phyloP scores from a whole-genome alignment of 2,797 vertebrate species.

The Antennarius maculatus region DNA sequence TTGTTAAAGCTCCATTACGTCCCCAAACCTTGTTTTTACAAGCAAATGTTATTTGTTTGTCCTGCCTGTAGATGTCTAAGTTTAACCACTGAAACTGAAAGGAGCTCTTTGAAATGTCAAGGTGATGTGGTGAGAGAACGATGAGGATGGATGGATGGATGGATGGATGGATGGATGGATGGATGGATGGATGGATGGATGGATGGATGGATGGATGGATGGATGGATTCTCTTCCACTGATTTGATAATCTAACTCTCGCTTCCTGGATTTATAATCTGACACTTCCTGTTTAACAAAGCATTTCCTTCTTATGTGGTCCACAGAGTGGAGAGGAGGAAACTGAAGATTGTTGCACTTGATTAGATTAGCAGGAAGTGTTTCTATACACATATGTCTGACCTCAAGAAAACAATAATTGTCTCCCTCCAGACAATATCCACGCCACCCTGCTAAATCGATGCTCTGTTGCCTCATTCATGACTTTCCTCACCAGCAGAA shows the following conservation, averaged over 20 bases:
- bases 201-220: constrained; percentile 8
- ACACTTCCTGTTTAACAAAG: constrained; percentile 70
- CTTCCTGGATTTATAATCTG: constrained; percentile 71
- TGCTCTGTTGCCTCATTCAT: constrained; percentile 19
- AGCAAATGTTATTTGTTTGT: constrained; percentile 43
- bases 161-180: neutral
- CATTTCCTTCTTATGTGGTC: constrained; percentile 68
- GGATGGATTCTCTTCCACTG: constrained; percentile 62
- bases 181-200: constrained; percentile 8
- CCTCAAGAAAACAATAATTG: constrained; percentile 68
- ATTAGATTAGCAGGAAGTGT: constrained; percentile 72
- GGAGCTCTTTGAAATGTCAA: constrained; percentile 5
- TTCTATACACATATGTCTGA: constrained; percentile 70
- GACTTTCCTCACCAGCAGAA: constrained; percentile 1
- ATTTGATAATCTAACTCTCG: constrained; percentile 65
- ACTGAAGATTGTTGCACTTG: constrained; percentile 52
- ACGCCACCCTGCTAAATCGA: constrained; percentile 42
- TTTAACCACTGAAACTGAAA: neutral
- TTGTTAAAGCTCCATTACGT: constrained; percentile 40
- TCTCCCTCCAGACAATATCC: constrained; percentile 32
- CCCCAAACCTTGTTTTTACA: constrained; percentile 33
- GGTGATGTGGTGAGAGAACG: neutral
- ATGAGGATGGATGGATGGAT: constrained; percentile 7
- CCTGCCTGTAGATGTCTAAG: constrained; percentile 4
- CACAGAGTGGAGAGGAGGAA: constrained; percentile 62